phyloP scores from a whole-genome alignment of 2,888 invertebrate genomes.

The Yponomeuta sedellus region DNA sequence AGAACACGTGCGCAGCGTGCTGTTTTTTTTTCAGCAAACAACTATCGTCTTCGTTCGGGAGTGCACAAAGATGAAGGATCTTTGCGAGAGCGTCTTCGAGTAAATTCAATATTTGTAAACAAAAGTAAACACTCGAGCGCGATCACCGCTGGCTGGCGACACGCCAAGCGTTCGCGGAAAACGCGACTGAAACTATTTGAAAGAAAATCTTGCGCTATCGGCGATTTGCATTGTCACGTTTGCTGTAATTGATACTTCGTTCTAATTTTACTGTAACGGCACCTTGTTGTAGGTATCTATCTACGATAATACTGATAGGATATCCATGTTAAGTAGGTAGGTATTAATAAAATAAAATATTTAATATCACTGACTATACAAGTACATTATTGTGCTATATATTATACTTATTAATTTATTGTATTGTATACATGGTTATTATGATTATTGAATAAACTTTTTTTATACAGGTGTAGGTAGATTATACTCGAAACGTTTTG shows the following conservation, averaged over 20 bases:
- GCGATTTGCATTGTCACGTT: neutral
- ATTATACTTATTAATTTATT: too few species aligned
- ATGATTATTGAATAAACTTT: too few species aligned
- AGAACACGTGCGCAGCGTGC: neutral
- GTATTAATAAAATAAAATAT: too few species aligned
- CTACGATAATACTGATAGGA: too few species aligned
- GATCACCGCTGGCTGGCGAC: constrained; percentile 35
- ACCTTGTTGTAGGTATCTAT: too few species aligned
- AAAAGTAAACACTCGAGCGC: constrained; percentile 31
- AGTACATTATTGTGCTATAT: too few species aligned
- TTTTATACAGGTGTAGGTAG: too few species aligned
- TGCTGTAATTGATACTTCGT: too few species aligned
- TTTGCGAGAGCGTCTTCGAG: constrained; percentile 10
- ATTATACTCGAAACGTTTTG: neutral
- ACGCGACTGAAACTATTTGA: neutral
- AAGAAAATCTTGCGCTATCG: neutral
- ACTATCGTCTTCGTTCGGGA: neutral
- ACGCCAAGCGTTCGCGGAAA: constrained; percentile 20
- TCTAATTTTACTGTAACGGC: too few species aligned
- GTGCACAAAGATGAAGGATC: constrained; percentile 5
- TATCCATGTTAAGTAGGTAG: too few species aligned
- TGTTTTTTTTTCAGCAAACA: neutral
- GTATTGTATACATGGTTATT: too few species aligned
- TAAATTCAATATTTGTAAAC: constrained; percentile 45
- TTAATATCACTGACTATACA: too few species aligned